Evolutionary conservation across 2,888 invertebrate genomes (phyloP).

Genomic region (Hypomecis atomaria): DNA sequence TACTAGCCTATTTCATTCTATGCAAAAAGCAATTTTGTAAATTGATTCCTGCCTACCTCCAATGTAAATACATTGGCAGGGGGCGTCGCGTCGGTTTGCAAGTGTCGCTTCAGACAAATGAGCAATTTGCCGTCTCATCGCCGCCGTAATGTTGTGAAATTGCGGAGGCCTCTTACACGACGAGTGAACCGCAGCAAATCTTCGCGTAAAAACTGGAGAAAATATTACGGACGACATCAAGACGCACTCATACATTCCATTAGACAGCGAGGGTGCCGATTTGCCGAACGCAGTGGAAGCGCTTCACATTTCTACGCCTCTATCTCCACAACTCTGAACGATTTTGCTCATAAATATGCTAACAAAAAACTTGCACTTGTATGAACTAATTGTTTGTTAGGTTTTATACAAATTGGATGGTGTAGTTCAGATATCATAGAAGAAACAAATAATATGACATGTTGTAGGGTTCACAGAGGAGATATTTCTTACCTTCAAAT

Average conservation of each 20-base stretch:
- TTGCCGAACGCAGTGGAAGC: slow-evolving; percentile 1
- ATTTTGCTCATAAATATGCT: too few relatives aligned
- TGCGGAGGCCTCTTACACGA: slow-evolving; percentile 58
- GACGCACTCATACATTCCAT: slow-evolving; percentile 16
- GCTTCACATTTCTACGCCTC: not conserved
- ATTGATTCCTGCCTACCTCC: slow-evolving; percentile 34
- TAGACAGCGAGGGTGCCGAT: slow-evolving; percentile 3
- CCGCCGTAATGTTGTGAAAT: slow-evolving; percentile 71
- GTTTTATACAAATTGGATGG: too few relatives aligned
- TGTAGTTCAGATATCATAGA: too few relatives aligned
- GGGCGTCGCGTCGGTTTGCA: slow-evolving; percentile 60
- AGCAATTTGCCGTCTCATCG: slow-evolving; percentile 77
- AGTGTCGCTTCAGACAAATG: slow-evolving; percentile 72
- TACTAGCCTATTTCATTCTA: slow-evolving; percentile 5
- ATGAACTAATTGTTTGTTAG: too few relatives aligned
- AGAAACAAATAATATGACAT: too few relatives aligned
- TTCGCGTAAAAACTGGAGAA: slow-evolving; percentile 30
- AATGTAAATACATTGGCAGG: slow-evolving; percentile 45
- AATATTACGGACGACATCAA: slow-evolving; percentile 17
- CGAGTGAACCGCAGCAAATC: slow-evolving; percentile 30
- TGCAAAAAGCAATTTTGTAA: slow-evolving; percentile 23
- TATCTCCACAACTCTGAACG: too few relatives aligned
- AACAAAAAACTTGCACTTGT: too few relatives aligned
- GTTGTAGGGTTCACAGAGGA: too few relatives aligned
- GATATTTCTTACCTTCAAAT: too few relatives aligned